Evolutionary conservation across 2,888 invertebrate genomes (phyloP).

Genomic region (Mesorhabditis belari): DNA sequence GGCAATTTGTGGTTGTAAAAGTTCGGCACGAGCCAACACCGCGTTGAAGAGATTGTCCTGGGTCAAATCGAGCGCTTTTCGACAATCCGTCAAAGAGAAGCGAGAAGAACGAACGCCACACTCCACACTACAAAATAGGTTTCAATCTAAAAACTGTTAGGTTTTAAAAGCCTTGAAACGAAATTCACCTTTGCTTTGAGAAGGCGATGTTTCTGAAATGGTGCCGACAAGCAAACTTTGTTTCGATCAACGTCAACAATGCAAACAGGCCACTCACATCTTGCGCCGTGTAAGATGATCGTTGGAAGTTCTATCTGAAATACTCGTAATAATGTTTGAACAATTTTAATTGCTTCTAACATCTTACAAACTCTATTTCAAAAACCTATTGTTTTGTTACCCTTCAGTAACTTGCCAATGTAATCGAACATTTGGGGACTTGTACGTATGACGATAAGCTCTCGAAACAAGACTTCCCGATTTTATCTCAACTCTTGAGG

Average conservation of each 20-base stretch:
- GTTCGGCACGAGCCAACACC: conserved; percentile 43
- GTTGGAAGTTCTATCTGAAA: conserved; percentile 26
- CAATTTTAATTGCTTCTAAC: too few species aligned
- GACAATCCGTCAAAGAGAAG: conserved; percentile 26
- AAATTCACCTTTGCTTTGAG: conserved; percentile 8
- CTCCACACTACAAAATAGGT: too few species aligned
- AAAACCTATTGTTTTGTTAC: conserved; percentile 28
- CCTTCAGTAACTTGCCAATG: too few species aligned
- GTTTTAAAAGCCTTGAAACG: not conserved
- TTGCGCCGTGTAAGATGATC: conserved; percentile 19
- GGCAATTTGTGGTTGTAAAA: conserved; percentile 35
- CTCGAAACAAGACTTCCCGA: too few species aligned
- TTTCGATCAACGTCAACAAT: conserved; percentile 42
- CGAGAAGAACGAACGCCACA: conserved; percentile 18
- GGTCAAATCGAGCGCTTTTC: conserved; percentile 28
- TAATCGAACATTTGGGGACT: conserved; percentile 38
- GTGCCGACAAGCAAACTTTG: conserved; percentile 37
- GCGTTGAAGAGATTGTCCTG: conserved; percentile 35
- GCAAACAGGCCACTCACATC: conserved; percentile 39
- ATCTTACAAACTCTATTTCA: not conserved
- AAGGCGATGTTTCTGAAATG: conserved; percentile 20
- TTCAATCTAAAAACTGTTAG: not conserved
- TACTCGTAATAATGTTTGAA: not conserved
- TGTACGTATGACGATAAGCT: conserved; percentile 33
- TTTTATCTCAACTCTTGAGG: conserved; percentile 30